Evolutionary conservation across 1,140 invertebrate genomes (phyloP), one percentile per base, ranked within the genome.

Genomic region (Holotrichia oblita): DNA sequence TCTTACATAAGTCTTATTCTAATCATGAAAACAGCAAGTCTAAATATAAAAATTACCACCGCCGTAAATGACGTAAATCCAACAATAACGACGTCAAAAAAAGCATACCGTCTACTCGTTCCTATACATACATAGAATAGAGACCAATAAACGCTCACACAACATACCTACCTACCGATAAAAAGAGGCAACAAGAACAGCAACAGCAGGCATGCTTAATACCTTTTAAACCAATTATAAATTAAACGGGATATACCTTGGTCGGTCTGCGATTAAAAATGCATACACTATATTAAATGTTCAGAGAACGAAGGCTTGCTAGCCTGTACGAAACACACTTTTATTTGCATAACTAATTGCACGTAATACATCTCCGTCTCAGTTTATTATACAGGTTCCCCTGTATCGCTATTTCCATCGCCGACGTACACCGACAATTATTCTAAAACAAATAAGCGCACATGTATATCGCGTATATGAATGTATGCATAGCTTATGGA

Each of bases 401-500:
- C 27, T 74, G 22, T 34, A 3, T 34, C 27, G 20, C 22, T 22
- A 10, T 22, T 24, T 0, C 22, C 0, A 69, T 34, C 12, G 61
- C 20, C 22, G 61, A 55, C 75, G 75, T 76, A 17, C n/a, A 55
- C n/a, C 24, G 17, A 76, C 42, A 76, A 48, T 48, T 9, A 76
- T 24, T 8, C n/a, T 6, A 76, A 24, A 76, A 55, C 42, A 74
- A 74, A 74, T 74, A 74, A 69, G 73, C 34, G 24, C 75, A 76
- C 75, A 76, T 55, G 41, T 55, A 76, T 55, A 42, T 55, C 75
- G 44, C 41, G 59, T 69, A 79, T 79, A 79, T 77, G 75, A 79
- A 79, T 79, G 78, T 78, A 84, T 85, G 83, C 83, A 85, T 84
- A 83, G 83, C 85, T 84, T 84, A 86, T 84, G 84, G 84, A 85